Conservation (phyloP, 2,113 vertebrate species). For the Tyto alba region DNA sequence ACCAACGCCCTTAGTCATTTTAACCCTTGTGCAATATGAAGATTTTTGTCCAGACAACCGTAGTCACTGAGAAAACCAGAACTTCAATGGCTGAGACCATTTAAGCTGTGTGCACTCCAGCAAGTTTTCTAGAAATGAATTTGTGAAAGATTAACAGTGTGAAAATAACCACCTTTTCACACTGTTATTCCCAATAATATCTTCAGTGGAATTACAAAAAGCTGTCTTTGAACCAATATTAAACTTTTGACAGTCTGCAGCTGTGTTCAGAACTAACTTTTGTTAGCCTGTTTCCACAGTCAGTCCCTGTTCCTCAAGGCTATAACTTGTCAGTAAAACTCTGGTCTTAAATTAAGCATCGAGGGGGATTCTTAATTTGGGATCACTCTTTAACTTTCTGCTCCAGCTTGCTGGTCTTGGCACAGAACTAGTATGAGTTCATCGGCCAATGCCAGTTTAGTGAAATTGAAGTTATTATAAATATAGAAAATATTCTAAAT, state of each 20-base stretch:
- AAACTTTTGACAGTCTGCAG: background rate
- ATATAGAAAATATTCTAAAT: background rate
- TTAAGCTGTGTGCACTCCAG: background rate
- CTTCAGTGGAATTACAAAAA: background rate
- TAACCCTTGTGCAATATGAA: background rate
- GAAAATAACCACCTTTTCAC: background rate
- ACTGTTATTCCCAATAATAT: background rate
- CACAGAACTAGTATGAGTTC: accelerated
- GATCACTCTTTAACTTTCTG: background rate
- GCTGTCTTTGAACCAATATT: background rate
- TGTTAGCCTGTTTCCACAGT: background rate
- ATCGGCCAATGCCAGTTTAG: background rate
- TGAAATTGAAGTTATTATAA: background rate
- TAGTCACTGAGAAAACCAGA: background rate
- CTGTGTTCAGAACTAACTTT: background rate
- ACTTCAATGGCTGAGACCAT: background rate
- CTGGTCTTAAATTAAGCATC: background rate
- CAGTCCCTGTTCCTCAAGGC: background rate
- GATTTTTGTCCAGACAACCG: background rate
- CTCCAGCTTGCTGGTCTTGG: background rate
- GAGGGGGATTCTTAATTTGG: background rate
- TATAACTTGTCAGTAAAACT: background rate
- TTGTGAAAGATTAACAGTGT: background rate
- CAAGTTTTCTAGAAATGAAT: background rate
- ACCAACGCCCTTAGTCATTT: constrained; percentile 5